Percentiles rank a stretch among this genome's conserved stretches.
phyloP scores from a whole-genome alignment of 1,140 invertebrate genomes.

The Aphaenogaster ashmeadi region DNA sequence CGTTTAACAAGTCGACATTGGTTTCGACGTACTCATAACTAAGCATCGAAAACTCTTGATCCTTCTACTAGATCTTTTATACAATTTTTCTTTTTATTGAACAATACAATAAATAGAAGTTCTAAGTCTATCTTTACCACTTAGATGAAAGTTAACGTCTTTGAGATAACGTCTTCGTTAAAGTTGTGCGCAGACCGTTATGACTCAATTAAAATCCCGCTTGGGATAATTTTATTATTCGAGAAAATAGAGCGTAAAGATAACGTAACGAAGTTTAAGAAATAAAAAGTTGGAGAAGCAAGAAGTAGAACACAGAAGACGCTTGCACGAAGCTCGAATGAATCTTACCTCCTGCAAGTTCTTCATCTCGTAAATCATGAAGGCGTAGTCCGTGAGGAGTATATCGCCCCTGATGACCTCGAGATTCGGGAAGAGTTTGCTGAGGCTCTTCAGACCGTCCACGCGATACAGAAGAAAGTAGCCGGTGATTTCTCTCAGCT shows the following conservation, averaged over 20 bases:
- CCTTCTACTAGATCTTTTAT: background rate
- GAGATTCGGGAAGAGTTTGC: conserved; percentile 89
- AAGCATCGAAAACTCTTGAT: background rate
- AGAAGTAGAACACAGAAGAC: background rate
- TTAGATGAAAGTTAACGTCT: background rate
- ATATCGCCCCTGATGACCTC: conserved; percentile 92
- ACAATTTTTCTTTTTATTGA: background rate
- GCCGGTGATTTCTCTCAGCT: conserved; percentile 90
- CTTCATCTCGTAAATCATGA: conserved; percentile 90
- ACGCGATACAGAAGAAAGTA: conserved; percentile 91
- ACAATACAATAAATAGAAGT: background rate
- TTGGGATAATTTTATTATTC: conserved; percentile 26
- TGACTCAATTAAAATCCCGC: conserved; percentile 4
- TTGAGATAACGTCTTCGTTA: background rate
- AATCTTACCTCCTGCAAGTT: conserved; percentile 86
- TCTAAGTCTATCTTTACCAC: background rate
- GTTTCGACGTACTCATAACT: background rate
- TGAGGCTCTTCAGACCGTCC: conserved; percentile 86
- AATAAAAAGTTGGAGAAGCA: background rate
- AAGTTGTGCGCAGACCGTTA: background rate
- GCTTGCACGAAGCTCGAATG: background rate
- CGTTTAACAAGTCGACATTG: background rate
- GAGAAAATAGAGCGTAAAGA: background rate
- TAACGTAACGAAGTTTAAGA: background rate
- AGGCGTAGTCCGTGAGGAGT: conserved; percentile 90